Evolutionary conservation across 2,797 vertebrate genomes (phyloP), one percentile per base, ranked within the genome.

Genomic region (Falco rusticolus): DNA sequence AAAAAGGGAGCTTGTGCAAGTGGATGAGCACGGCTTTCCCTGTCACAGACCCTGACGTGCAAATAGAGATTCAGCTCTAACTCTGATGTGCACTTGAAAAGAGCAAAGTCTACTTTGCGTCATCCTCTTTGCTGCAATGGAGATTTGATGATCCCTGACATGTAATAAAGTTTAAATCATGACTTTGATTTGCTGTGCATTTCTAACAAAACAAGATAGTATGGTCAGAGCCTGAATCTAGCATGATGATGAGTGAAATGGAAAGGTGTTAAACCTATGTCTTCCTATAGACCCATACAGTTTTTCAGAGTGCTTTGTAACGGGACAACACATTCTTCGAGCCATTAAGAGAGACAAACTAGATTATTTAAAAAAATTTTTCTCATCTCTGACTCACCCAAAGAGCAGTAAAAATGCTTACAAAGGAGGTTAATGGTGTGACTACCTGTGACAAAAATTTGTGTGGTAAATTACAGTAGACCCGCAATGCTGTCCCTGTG

Each of bases 371-470:
- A 84, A 79, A 68, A 31, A 12, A 0, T 41, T 45, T 68, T 87
- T 74, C 16, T 77, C 80, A 34, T 26, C n/a, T 84, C 39, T 90
- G 31, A 48, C 61, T 92, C 4, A 28, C 53, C 13, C 48, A 66
- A 86, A 89, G 10, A 76, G 51, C 14, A 79, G 37, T 48, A 59
- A 88, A 90, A 95, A 77, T 39, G 6, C 65, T 56, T 66, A 20
- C 90, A 86, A 81, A 16, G 14, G 15, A 81, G 21, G 6, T 50
- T 90, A 83, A 80, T 57, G 37, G 12, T 84, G 13, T 81, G 13
- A 26, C 57, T 68, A 51, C 2, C 5, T 5, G 5, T 0, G 0
- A 82, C 15, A 7, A 64, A 48, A 69, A 20, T 2, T 21, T 2
- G 4, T 25, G 20, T 45, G 13, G 31, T 45, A 45, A 70, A 56